phyloP scores from a whole-genome alignment of 2,797 vertebrate species.

The Pteronotus mesoamericanus region DNA sequence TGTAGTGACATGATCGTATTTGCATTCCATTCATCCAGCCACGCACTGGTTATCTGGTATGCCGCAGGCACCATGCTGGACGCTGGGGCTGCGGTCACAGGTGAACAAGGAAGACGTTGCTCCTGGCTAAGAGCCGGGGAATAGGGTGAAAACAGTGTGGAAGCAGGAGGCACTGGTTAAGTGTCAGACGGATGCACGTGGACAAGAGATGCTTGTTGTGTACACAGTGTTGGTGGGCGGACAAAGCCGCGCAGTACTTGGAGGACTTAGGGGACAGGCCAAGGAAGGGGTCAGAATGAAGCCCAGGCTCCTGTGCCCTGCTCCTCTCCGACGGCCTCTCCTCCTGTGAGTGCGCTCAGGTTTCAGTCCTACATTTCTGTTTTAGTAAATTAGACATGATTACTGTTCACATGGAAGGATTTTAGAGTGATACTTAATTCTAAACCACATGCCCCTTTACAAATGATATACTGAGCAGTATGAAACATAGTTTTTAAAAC shows the following conservation, averaged over 20 bases:
- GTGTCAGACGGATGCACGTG: background rate
- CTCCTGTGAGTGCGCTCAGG: background rate
- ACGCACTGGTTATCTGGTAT: background rate
- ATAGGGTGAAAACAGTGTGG: background rate
- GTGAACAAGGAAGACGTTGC: background rate
- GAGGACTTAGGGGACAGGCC: background rate
- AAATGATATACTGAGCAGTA: background rate
- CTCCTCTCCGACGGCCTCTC: background rate
- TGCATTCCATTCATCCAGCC: background rate
- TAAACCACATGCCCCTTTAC: background rate
- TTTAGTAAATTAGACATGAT: constrained; percentile 1
- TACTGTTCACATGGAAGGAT: background rate
- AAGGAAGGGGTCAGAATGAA: background rate
- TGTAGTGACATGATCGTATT: background rate
- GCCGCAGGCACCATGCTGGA: background rate
- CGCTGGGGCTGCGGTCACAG: background rate
- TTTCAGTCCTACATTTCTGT: constrained; percentile 1
- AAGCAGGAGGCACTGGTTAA: background rate
- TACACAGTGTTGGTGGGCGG: background rate
- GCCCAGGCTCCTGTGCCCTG: background rate
- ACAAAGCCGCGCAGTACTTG: background rate
- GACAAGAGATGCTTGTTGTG: background rate
- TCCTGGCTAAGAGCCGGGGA: background rate
- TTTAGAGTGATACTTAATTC: background rate
- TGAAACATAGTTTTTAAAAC: background rate